Evolutionary conservation across 2,113 vertebrate species (phyloP), one percentile per base, ranked within the genome.

Genomic region (Catharus minimus): DNA sequence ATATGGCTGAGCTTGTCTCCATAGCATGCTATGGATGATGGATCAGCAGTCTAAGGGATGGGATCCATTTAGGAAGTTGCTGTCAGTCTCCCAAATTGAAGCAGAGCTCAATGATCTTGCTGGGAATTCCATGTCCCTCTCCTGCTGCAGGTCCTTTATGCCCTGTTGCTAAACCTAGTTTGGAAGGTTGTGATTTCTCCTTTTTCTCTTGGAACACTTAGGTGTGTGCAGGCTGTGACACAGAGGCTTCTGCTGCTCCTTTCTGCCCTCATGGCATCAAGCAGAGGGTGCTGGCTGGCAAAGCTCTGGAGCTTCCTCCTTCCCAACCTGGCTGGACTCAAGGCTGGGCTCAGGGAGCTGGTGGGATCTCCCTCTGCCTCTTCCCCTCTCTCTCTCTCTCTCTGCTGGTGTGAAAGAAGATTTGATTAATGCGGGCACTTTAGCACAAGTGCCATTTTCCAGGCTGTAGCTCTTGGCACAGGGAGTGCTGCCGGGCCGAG

Each of bases 361-460:
- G 12, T 56, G 67, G 71, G 57, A 84, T 95, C 69, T 56, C 56
- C 49, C 82, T 80, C 46, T 66, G 55, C 52, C 56, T 83, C 55
- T 52, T 19, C 17, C 39, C 36, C 38, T 10, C 44, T 41, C 26
- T 32, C 56, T 38, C 67, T 76, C 76, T 61, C 82, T 89, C 72
- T 62, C 41, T 83, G 83, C 66, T 89, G 87, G 89, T 92, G 79
- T 90, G 82, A 69, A 88, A 43, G 83, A 86, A 77, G 94, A 69
- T 92, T 84, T 95, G 94, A 94, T 95, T 95, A 90, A 94, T 90
- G 92, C 22, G 5, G 86, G 90, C 84, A 88, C 84, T 93, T 81
- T 86, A 89, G 94, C 86, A 61, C 80, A 85, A 92, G 62, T 84
- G 66, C 92, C 90, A 80, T 96, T 94, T 93, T 81, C 73, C 78